Evolutionary conservation across 64 coral and sea anemone genomes (phyloP).

Genomic region (Hydrozoanthus tunicans): DNA sequence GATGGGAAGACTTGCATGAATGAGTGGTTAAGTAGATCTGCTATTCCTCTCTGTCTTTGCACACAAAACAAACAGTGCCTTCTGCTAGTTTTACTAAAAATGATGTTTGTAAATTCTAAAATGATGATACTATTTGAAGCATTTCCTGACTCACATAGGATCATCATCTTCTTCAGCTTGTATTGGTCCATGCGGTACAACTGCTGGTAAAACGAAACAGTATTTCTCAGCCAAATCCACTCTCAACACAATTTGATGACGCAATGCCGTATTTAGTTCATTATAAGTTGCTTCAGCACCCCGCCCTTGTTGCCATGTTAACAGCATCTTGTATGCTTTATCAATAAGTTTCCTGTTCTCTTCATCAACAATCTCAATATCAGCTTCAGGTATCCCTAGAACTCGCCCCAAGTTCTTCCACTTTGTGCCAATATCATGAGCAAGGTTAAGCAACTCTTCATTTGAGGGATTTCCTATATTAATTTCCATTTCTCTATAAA

Average conservation of each 20-base stretch:
- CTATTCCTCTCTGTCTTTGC: too few relatives aligned
- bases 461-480: neutral
- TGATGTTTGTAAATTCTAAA: too few relatives aligned
- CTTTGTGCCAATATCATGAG: constrained; percentile 32
- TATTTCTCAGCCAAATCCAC: constrained; percentile 48
- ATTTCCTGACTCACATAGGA: constrained; percentile 13
- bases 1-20: too few relatives aligned
- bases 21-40: too few relatives aligned
- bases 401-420: constrained; percentile 44
- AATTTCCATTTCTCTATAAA: constrained; percentile 7
- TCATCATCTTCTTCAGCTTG: neutral
- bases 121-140: neutral
- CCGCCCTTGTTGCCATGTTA: constrained; percentile 20
- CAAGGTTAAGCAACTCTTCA: constrained; percentile 25
- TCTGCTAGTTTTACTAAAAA: too few relatives aligned
- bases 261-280: neutral
- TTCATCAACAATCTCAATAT: constrained; percentile 21
- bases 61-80: too few relatives aligned
- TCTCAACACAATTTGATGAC: constrained; percentile 41
- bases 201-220: neutral
- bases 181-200: constrained; percentile 1
- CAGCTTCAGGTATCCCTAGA: constrained; percentile 21
- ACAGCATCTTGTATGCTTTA: constrained; percentile 45
- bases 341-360: constrained; percentile 23
- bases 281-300: constrained; percentile 8